Evolutionary conservation across 2,888 invertebrate species (phyloP).

Genomic region (Sesia bembeciformis): DNA sequence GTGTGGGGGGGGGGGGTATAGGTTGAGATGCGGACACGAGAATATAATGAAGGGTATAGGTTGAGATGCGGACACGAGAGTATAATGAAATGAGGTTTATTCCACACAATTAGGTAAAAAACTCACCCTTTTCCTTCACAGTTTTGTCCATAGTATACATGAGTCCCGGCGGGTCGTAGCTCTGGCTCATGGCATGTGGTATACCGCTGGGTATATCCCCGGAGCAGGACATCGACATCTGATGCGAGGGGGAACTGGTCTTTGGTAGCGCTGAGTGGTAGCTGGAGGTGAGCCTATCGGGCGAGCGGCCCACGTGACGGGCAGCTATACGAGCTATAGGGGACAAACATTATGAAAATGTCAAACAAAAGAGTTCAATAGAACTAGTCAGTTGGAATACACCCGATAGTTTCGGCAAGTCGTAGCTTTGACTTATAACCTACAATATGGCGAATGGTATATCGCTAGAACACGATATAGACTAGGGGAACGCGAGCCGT

Average conservation of each 20-base stretch:
- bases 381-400: no score
- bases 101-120: no score
- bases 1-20: no score
- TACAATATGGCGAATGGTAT: slow-evolving; percentile 21
- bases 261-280: slow-evolving; percentile 72
- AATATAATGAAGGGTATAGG: no score
- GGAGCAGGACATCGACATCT: slow-evolving; percentile 41
- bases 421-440: slow-evolving; percentile 50
- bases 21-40: no score
- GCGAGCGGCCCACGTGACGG: slow-evolving; percentile 72
- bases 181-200: slow-evolving; percentile 40
- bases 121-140: neutral
- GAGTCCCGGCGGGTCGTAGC: slow-evolving; percentile 48
- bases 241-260: slow-evolving; percentile 37
- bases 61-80: no score
- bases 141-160: slow-evolving; percentile 23
- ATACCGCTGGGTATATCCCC: slow-evolving; percentile 31
- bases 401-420: slow-evolving; percentile 32
- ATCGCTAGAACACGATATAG: slow-evolving; percentile 43
- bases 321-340: slow-evolving; percentile 42
- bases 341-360: no score
- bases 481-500: slow-evolving; percentile 39
- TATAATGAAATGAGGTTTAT: no score
- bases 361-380: no score
- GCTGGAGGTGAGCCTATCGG: slow-evolving; percentile 83